phyloP scores from a whole-genome alignment of 2,113 vertebrate species.

The Pseudorhombus dupliciocellatus region DNA sequence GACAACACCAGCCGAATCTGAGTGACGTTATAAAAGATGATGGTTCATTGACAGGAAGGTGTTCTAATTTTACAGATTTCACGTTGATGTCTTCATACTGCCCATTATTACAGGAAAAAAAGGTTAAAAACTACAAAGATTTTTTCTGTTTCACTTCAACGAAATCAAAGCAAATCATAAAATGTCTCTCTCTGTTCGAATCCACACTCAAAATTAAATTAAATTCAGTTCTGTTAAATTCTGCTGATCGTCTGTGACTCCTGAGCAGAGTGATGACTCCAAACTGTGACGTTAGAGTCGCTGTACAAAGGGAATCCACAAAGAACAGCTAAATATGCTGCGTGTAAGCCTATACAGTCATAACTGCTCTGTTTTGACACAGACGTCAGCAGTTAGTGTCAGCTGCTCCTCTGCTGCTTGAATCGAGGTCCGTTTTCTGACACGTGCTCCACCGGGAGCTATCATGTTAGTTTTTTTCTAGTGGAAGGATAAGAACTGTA shows the following conservation, averaged over 20 bases:
- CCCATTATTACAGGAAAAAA: background rate
- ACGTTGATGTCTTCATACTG: background rate
- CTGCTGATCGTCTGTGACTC: background rate
- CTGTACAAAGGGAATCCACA: background rate
- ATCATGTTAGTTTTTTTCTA: conserved; percentile 37
- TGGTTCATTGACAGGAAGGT: too few relatives aligned
- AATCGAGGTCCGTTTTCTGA: conserved; percentile 36
- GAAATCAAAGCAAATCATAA: background rate
- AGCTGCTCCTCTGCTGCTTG: conserved; percentile 20
- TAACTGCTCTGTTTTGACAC: conserved; percentile 2
- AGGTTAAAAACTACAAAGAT: background rate
- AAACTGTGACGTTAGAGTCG: background rate
- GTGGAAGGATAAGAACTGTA: conserved; percentile 7
- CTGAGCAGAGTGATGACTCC: background rate
- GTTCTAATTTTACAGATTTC: background rate
- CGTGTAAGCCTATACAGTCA: background rate
- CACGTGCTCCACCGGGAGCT: conserved; percentile 29
- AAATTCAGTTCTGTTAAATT: background rate
- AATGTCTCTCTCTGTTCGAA: background rate
- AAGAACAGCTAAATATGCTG: background rate
- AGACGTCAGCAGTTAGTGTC: conserved; percentile 37
- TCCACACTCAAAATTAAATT: background rate
- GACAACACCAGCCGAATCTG: background rate
- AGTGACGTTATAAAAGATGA: background rate
- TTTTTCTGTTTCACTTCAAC: background rate